Evolutionary conservation across 1,140 invertebrate genomes (phyloP), one percentile per base, ranked within the genome.

Genomic region (Drosophila aff.): DNA sequence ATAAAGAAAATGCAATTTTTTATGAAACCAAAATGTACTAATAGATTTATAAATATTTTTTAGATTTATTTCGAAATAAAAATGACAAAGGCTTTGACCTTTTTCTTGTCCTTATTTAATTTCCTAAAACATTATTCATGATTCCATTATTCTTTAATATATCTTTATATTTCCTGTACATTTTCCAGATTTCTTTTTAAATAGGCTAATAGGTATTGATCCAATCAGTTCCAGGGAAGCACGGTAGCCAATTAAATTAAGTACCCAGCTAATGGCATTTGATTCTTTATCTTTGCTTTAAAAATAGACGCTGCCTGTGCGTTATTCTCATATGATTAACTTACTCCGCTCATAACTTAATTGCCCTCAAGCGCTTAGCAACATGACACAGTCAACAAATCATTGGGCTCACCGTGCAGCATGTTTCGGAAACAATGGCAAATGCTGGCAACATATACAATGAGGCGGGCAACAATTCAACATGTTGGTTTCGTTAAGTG

Each of bases 401-500:
- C 7, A 5, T 10, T 10, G 1, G n/a, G 0, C 38, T n/a, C 43
- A 4, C 7, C 16, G 26, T 0, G 41, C 26, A 8, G 43, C 65
- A 62, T 74, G 80, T 47, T 64, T 41, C 47, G 15, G n/a, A 18
- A 44, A 31, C 40, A n/a, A 18, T 0, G 21, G 11, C n/a, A 36
- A 26, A 16, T 11, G 21, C 11, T 55, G 10, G 33, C 58, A 61
- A 41, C 31, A 18, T 52, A 3, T n/a, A 26, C 10, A 28, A 5
- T 41, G 11, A 10, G 41, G 33, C 26, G 10, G 16, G 50, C 65
- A 23, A 36, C 52, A 46, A 18, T 6, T 28, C 10, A 52, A 16
- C 15, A 72, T 65, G 78, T 9, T 40, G 67, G 67, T 5, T 74
- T 74, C 80, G 74, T 78, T 26, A 64, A 82, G 68, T 82, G 80